Percentiles rank a stretch among this genome's conserved stretches.
Conservation (phyloP, 2,113 vertebrate species). For the Carassius gibelio region DNA sequence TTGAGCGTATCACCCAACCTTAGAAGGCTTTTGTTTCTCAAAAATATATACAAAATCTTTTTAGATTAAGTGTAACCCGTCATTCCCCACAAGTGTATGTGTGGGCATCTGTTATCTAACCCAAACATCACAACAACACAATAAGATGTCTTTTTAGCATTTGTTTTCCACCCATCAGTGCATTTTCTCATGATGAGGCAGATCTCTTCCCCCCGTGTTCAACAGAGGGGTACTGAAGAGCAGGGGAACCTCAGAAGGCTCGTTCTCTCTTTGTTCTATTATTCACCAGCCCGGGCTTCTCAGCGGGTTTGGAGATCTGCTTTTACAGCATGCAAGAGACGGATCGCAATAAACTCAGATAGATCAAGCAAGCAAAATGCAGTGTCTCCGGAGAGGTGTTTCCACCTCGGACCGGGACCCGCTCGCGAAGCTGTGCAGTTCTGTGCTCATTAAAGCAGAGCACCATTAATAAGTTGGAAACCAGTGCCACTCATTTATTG, state of each 20-base stretch:
- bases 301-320: conserved; percentile 65
- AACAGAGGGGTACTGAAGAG: conserved; percentile 70
- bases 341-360: conserved; percentile 1
- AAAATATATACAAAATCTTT: not conserved
- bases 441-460: conserved; percentile 63
- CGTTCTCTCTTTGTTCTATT: conserved; percentile 82
- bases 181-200: conserved; percentile 12
- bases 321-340: conserved; percentile 65
- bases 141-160: not conserved
- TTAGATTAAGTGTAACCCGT: not conserved
- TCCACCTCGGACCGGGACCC: conserved; percentile 60
- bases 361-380: conserved; percentile 34
- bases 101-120: conserved; percentile 13
- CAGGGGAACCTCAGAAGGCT: conserved; percentile 75
- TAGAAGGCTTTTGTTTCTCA: not conserved
- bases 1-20: not conserved
- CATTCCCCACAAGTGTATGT: not conserved
- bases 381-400: conserved; percentile 60
- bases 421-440: conserved; percentile 20
- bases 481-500: conserved; percentile 64
- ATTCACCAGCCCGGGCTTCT: conserved; percentile 79
- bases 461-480: not conserved
- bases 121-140: not conserved
- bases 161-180: conserved; percentile 17
- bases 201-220: conserved; percentile 43